Evolutionary conservation across 2,113 vertebrate genomes (phyloP).

Genomic region (Petromus typicus): DNA sequence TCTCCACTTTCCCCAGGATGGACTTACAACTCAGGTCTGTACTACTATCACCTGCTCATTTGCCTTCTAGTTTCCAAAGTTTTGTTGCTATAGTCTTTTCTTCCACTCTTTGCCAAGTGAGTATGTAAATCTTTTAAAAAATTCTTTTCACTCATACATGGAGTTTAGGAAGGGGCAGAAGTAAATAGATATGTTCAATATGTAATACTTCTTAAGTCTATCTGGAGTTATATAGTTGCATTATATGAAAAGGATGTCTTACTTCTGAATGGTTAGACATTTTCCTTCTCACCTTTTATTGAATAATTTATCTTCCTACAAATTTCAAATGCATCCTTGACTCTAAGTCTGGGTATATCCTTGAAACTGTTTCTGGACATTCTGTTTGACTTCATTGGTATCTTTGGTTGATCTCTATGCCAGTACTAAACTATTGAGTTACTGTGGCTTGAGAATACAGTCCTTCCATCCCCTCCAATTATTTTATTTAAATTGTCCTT

Average conservation of each 20-base stretch:
- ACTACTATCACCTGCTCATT: background rate
- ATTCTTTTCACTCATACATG: background rate
- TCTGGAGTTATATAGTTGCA: background rate
- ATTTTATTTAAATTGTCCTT: background rate
- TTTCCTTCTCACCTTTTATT: background rate
- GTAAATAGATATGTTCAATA: background rate
- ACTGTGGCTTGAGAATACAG: background rate
- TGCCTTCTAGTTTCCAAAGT: background rate
- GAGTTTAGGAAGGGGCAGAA: background rate
- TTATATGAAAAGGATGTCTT: slow-evolving; percentile 8
- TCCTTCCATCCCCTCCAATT: background rate
- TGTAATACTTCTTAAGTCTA: background rate
- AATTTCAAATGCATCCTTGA: background rate
- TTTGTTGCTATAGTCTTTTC: background rate
- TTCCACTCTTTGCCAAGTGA: background rate
- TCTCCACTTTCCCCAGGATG: background rate
- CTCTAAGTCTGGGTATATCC: background rate
- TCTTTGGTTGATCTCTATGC: background rate
- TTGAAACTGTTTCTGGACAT: background rate
- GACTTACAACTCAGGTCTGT: background rate
- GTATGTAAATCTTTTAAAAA: background rate
- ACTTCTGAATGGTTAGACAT: slow-evolving; percentile 2
- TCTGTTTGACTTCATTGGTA: background rate
- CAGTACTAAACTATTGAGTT: background rate
- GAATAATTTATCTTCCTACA: background rate